These are phyloP conservation scores for Drosophila histrio DNA, from an alignment of 2,888 invertebrate species.

Conservation along the genomic window DNA sequence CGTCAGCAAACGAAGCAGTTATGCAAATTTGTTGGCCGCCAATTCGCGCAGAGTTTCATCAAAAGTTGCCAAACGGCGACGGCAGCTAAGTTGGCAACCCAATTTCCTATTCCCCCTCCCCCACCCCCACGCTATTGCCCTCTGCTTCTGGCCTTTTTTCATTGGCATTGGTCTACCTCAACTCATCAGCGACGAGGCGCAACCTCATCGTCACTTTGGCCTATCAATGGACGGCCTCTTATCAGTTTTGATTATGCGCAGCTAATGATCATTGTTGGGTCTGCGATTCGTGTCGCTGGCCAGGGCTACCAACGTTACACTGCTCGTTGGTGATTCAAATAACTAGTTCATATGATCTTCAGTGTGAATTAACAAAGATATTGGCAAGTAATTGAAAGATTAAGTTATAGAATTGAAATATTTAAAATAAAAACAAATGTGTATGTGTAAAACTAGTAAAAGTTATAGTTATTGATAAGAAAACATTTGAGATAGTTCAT, in stretches of 20 bases:
- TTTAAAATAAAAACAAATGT: no score
- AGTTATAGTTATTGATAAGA: no score
- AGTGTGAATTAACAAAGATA: no score
- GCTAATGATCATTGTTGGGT: constrained; percentile 37
- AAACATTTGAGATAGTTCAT: no score
- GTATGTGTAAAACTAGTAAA: no score
- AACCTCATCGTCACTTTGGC: constrained; percentile 9
- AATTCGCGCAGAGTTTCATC: constrained; percentile 75
- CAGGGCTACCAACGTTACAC: no score
- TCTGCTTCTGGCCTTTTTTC: background rate
- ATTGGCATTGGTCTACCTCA: background rate
- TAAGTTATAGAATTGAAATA: no score
- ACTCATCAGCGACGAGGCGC: background rate
- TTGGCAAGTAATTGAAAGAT: no score
- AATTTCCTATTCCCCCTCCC: background rate
- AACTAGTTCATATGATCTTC: no score
- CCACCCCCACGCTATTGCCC: background rate
- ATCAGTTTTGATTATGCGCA: constrained; percentile 47
- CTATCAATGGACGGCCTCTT: constrained; percentile 45
- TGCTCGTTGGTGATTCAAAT: background rate
- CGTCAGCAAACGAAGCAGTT: constrained; percentile 64
- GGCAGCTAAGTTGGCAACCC: constrained; percentile 48
- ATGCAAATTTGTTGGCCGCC: constrained; percentile 73
- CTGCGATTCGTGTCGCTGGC: background rate
- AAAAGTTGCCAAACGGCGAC: constrained; percentile 66